phyloP scores from a whole-genome alignment of 2,113 vertebrate genomes.

The Tyrannus savana region DNA sequence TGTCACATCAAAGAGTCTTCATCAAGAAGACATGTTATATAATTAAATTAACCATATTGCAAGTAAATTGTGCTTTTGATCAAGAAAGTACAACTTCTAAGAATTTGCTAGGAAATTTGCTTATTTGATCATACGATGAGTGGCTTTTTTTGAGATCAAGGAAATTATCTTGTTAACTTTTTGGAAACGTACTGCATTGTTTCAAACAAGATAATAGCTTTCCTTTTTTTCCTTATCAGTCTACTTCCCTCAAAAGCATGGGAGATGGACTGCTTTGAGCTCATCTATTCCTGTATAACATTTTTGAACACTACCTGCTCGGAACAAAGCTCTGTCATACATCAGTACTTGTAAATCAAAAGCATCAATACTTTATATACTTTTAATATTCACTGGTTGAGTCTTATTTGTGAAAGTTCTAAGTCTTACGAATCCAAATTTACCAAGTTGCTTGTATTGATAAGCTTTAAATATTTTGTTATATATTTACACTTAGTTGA shows the following conservation, averaged over 20 bases:
- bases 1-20: constrained; percentile 64
- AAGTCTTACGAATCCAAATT: not conserved
- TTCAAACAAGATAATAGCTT: constrained; percentile 36
- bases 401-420: not conserved
- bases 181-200: constrained; percentile 28
- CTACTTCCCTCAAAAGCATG: not conserved
- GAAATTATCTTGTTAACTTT: constrained; percentile 56
- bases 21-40: constrained; percentile 4
- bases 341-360: not conserved
- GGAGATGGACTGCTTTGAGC: not conserved
- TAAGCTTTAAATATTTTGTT: not conserved
- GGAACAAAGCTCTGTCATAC: not conserved
- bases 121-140: constrained; percentile 54
- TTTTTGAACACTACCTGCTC: not conserved
- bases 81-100: constrained; percentile 39
- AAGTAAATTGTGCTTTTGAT: constrained; percentile 59
- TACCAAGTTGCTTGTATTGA: not conserved
- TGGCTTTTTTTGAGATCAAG: constrained; percentile 54
- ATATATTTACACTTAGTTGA: not conserved
- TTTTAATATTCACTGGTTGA: not conserved
- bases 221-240: not conserved
- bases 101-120: constrained; percentile 19
- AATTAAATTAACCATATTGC: constrained; percentile 59
- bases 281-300: not conserved
- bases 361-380: not conserved